Conservation (phyloP, 2,888 invertebrate genomes). For the Gari tellinella region DNA sequence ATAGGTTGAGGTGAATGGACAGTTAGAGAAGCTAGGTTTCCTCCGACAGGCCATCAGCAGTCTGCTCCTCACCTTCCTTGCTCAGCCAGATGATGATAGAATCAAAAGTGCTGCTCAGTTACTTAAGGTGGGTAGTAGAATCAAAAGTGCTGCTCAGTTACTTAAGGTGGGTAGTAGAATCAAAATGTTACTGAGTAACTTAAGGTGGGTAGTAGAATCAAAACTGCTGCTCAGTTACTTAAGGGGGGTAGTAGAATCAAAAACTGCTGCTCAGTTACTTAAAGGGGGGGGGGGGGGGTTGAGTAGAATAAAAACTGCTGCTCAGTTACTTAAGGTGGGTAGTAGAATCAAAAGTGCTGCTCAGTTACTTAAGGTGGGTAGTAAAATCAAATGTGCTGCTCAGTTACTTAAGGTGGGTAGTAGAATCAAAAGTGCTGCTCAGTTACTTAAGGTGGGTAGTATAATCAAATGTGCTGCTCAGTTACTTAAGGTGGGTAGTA, state of each 20-base stretch:
- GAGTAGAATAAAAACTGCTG: not conserved
- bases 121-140: conserved; percentile 40
- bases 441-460: conserved; percentile 50
- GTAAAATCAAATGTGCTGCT: not conserved
- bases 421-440: conserved; percentile 57
- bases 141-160: not conserved
- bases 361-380: too few relatives aligned
- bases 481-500: conserved; percentile 30
- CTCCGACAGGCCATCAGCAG: conserved; percentile 58
- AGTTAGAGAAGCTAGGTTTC: conserved; percentile 53
- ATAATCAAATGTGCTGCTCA: not conserved
- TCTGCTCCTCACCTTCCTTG: conserved; percentile 46
- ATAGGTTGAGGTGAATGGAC: conserved; percentile 43
- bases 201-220: not conserved
- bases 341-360: too few relatives aligned
- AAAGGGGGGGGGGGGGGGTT: too few relatives aligned
- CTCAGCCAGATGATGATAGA: conserved; percentile 53
- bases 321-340: conserved; percentile 34
- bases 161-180: conserved; percentile 38
- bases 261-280: too few relatives aligned
- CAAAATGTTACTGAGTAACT: too few relatives aligned
- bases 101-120: conserved; percentile 58
- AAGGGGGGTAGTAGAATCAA: conserved; percentile 36
- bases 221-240: too few relatives aligned
- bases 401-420: conserved; percentile 52